A percentile compares a stretch with the other conserved stretches of the same genome.
These are phyloP conservation scores for Phthorimaea operculella DNA, from an alignment of 1,140 invertebrate species.

Conservation along the genomic window DNA sequence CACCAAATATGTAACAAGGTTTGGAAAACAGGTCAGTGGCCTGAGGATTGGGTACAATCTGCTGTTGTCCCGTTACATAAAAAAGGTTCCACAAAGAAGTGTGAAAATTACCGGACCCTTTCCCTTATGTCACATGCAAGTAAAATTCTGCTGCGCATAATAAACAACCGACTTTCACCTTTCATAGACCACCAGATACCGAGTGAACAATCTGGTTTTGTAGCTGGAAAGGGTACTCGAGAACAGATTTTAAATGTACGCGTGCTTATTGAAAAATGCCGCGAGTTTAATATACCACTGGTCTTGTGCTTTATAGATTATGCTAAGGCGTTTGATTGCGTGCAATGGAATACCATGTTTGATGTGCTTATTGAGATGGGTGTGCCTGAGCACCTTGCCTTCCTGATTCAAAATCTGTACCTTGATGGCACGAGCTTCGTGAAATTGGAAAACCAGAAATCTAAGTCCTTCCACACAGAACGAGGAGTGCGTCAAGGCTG, in stretches of 20 bases:
- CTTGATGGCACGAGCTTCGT: neutral
- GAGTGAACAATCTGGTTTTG: neutral
- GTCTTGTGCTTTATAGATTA: too few species aligned
- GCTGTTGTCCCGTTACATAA: neutral
- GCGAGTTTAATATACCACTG: too few species aligned
- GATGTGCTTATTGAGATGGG: conserved; percentile 7
- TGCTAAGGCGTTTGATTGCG: too few species aligned
- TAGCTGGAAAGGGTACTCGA: too few species aligned
- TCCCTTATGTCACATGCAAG: conserved; percentile 1
- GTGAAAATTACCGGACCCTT: conserved; percentile 1
- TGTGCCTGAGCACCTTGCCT: neutral
- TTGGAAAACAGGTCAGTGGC: neutral
- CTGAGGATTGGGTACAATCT: neutral
- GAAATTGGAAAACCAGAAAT: neutral
- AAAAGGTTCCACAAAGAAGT: conserved; percentile 1
- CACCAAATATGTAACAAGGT: neutral
- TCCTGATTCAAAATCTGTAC: conserved; percentile 4
- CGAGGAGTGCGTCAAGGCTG: neutral
- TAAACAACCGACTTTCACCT: neutral
- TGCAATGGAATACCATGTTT: conserved; percentile 4
- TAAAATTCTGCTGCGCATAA: conserved; percentile 1
- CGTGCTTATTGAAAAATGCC: too few species aligned
- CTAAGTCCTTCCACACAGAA: neutral
- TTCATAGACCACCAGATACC: too few species aligned
- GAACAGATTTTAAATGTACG: too few species aligned